Evolutionary conservation across 2,113 vertebrate genomes (phyloP), one percentile per base, ranked within the genome.

Genomic region (Ornithorhynchus anatinus): DNA sequence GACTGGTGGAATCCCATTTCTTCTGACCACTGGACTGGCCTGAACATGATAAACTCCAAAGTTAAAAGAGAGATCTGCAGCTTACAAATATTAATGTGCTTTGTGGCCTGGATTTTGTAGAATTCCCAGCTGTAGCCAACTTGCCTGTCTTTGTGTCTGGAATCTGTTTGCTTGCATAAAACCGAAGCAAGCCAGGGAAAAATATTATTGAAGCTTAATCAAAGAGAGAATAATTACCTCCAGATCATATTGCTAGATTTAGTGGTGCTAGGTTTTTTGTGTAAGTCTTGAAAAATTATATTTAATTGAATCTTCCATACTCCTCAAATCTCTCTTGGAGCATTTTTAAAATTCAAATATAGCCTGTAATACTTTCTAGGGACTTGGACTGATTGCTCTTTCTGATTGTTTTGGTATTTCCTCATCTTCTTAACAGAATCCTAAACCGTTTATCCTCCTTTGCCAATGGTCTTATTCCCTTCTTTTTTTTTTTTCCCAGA

Each of bases 111-210:
- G 45, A 48, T 14, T 72, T 7, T 50, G 8, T 14, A 0, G 14
- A 13, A 32, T 7, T 85, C 81, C 70, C 5, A 15, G 9, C 42
- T 63, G 15, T 39, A 53, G 33, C 5, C 22, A 69, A 78, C 27
- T 58, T 2, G 8, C 42, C 8, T 15, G 0, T 42, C 50, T 75
- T 64, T 51, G 7, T 61, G 35, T 8, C 69, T 2, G 1, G 35
- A 4, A 33, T 10, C 3, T 23, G 12, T 39, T 39, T 45, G 58
- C 63, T 62, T 35, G 32, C n/a, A 59, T 58, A 74, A 39, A 12
- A 45, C 2, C 3, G 42, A 7, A 52, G 36, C 6, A 43, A 22
- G n/a, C 5, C 48, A 4, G 15, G 22, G 10, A 35, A 57, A 44
- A 61, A 25, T 27, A n/a, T 27, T 8, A 48, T 48, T 23, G 14